Conservation (phyloP, 2,113 vertebrate species). For the Microtus pennsylvanicus region DNA sequence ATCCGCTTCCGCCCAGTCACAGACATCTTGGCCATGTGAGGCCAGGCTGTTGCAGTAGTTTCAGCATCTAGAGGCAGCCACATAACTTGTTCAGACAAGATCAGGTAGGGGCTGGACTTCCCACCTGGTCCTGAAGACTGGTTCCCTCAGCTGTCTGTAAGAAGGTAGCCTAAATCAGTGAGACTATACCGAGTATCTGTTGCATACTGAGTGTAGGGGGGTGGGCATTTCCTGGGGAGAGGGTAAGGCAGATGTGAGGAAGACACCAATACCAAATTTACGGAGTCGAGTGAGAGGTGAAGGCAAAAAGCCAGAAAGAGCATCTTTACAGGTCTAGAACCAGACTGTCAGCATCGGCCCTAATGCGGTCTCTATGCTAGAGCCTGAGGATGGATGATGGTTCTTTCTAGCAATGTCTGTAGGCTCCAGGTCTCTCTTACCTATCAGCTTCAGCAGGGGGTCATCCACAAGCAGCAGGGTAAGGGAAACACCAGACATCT, state of each 20-base stretch:
- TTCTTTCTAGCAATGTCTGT: not conserved
- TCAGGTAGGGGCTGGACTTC: not conserved
- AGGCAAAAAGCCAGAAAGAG: not conserved
- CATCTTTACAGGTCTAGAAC: not conserved
- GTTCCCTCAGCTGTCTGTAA: not conserved
- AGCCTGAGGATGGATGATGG: not conserved
- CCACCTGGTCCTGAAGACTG: not conserved
- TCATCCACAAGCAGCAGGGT: constrained; percentile 90
- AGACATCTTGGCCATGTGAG: constrained; percentile 82
- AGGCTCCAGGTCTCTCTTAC: constrained; percentile 85
- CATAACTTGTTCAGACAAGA: not conserved
- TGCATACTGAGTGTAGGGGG: not conserved
- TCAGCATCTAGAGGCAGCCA: constrained; percentile 87
- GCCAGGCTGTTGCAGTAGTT: constrained; percentile 93
- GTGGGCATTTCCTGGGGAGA: not conserved
- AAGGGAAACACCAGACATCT: constrained; percentile 96
- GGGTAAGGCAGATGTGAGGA: not conserved
- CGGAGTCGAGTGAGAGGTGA: not conserved
- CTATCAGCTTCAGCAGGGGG: constrained; percentile 90
- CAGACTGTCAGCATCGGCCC: not conserved
- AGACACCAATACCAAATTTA: not conserved
- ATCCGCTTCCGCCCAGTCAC: constrained; percentile 83
- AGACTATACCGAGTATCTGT: not conserved
- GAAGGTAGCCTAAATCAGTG: not conserved
- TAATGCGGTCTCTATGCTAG: not conserved